Conservation (phyloP, 2,113 vertebrate genomes). For the Orthonyx spaldingii region DNA sequence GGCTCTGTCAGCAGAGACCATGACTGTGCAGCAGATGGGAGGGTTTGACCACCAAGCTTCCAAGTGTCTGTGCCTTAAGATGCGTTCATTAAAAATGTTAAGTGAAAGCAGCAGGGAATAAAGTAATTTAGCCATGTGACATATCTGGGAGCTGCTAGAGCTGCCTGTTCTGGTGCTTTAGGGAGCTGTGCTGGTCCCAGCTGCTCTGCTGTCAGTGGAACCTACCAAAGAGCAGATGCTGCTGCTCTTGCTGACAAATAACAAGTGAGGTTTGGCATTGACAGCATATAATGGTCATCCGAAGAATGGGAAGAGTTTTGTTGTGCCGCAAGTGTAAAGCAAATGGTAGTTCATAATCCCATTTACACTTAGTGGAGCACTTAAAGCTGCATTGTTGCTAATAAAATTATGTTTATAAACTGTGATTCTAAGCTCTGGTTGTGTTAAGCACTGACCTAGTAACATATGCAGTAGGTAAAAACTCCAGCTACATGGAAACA, state of each 20-base stretch:
- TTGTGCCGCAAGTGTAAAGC: not conserved
- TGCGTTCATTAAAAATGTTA: not conserved
- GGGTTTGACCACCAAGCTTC: not conserved
- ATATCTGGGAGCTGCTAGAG: not conserved
- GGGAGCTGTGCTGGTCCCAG: not conserved
- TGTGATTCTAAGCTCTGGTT: not conserved
- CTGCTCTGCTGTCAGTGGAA: not conserved
- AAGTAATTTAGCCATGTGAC: not conserved
- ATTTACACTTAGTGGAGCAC: not conserved
- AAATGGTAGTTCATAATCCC: not conserved
- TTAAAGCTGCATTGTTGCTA: not conserved
- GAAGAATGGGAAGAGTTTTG: not conserved
- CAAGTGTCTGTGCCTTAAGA: not conserved
- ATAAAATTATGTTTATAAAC: not conserved
- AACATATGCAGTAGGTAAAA: not conserved
- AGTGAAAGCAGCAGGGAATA: not conserved
- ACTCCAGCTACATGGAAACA: not conserved
- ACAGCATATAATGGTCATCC: not conserved
- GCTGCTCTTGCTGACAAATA: not conserved
- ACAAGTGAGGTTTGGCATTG: not conserved
- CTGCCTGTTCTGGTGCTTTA: not conserved
- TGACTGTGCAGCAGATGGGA: not conserved
- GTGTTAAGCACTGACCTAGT: not conserved
- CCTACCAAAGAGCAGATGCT: not conserved
- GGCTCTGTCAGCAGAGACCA: accelerated